Percentiles rank a stretch among this genome's conserved stretches.
Conservation (phyloP, 2,797 vertebrate species). For the Gouania willdenowi region DNA sequence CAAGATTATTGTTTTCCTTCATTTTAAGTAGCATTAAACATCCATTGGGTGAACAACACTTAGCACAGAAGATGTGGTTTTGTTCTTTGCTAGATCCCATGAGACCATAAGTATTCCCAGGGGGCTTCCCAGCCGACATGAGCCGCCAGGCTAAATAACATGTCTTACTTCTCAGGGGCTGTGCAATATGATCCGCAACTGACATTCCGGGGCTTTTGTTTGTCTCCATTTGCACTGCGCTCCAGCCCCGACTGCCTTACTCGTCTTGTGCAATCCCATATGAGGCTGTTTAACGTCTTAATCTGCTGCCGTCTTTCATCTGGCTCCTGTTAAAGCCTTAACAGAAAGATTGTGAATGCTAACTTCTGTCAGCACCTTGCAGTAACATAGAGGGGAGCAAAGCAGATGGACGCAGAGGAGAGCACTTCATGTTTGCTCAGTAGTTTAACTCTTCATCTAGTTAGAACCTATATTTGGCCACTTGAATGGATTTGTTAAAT, state of each 20-base stretch:
- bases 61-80: not conserved
- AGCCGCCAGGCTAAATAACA: constrained; percentile 63
- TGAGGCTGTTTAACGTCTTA: constrained; percentile 76
- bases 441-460: too few relatives aligned
- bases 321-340: constrained; percentile 75
- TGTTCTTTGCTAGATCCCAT: constrained; percentile 26
- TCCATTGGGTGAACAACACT: not conserved
- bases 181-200: constrained; percentile 68
- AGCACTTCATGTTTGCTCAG: constrained; percentile 2
- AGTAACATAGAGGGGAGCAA: constrained; percentile 58
- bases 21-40: not conserved
- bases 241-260: constrained; percentile 56
- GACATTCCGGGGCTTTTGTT: constrained; percentile 73
- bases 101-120: constrained; percentile 42
- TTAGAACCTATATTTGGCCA: too few relatives aligned
- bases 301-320: constrained; percentile 81
- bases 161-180: constrained; percentile 61
- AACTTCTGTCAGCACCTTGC: constrained; percentile 76
- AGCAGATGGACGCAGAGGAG: constrained; percentile 14
- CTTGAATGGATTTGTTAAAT: too few relatives aligned
- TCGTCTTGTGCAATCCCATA: constrained; percentile 69
- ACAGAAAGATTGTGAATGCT: constrained; percentile 73
- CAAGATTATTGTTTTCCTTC: not conserved
- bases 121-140: constrained; percentile 44
- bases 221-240: constrained; percentile 54